These are phyloP conservation scores for Dicaeum eximium DNA, from an alignment of 2,113 vertebrate genomes.

Conservation along the genomic window DNA sequence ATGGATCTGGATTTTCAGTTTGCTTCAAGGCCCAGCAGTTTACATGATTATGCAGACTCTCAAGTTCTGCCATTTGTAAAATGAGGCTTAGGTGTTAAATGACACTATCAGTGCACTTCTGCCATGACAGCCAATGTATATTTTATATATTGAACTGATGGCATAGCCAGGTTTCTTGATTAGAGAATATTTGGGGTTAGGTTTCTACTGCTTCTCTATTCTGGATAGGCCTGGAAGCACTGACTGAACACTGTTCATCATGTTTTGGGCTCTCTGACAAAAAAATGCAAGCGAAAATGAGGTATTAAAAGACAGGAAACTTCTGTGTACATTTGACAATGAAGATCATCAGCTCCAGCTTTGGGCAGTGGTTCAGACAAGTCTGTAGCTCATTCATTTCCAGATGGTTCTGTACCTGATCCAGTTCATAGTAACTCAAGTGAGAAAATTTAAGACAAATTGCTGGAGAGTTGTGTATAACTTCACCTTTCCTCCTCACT, in stretches of 20 bases:
- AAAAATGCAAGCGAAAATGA: not conserved
- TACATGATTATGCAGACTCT: not conserved
- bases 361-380: not conserved
- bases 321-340: not conserved
- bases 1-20: not conserved
- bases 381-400: not conserved
- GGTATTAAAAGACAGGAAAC: not conserved
- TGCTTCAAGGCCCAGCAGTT: not conserved
- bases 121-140: not conserved
- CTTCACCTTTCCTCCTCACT: not conserved
- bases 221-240: not conserved
- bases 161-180: not conserved
- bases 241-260: not conserved
- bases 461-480: not conserved
- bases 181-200: not conserved
- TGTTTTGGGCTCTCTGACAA: not conserved
- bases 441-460: not conserved
- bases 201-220: not conserved
- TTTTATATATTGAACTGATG: not conserved
- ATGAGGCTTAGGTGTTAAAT: not conserved
- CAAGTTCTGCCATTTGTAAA: not conserved
- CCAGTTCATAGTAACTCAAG: not conserved
- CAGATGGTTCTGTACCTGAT: not conserved
- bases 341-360: not conserved
- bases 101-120: not conserved